Percentiles rank a stretch among this genome's conserved stretches.
phyloP scores from a whole-genome alignment of 2,797 vertebrate species.

The Chloroceryle inda region DNA sequence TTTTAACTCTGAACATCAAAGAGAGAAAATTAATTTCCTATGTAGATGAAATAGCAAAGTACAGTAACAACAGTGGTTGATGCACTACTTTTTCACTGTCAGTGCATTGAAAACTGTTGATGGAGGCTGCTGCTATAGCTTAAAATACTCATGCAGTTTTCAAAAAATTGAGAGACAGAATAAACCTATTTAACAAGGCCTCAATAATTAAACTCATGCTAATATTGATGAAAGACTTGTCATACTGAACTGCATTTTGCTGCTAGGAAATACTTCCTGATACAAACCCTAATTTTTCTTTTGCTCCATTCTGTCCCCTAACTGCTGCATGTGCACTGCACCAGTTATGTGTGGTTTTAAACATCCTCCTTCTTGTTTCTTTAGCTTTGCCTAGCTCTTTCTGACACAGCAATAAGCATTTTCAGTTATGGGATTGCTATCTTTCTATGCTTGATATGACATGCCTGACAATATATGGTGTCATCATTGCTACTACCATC shows the following conservation, averaged over 20 bases:
- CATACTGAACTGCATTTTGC: not conserved
- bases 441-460: not conserved
- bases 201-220: not conserved
- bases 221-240: not conserved
- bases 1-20: slow-evolving; percentile 4
- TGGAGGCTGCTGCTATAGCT: not conserved
- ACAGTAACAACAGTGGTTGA: slow-evolving; percentile 10
- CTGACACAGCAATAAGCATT: not conserved
- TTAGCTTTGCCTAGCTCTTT: not conserved
- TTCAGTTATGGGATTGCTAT: not conserved
- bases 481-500: not conserved
- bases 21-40: slow-evolving; percentile 36
- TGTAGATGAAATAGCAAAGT: slow-evolving; percentile 30
- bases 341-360: not conserved
- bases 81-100: not conserved
- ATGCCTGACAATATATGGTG: not conserved
- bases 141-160: not conserved
- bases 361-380: not conserved
- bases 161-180: not conserved
- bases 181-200: not conserved
- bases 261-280: not conserved
- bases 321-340: not conserved
- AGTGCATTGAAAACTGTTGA: not conserved
- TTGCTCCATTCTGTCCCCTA: not conserved
- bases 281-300: not conserved